A percentile compares a stretch with the other conserved stretches of the same genome.
Evolutionary conservation across 2,888 invertebrate species (phyloP).

Genomic region (Aleiodes alternator): DNA sequence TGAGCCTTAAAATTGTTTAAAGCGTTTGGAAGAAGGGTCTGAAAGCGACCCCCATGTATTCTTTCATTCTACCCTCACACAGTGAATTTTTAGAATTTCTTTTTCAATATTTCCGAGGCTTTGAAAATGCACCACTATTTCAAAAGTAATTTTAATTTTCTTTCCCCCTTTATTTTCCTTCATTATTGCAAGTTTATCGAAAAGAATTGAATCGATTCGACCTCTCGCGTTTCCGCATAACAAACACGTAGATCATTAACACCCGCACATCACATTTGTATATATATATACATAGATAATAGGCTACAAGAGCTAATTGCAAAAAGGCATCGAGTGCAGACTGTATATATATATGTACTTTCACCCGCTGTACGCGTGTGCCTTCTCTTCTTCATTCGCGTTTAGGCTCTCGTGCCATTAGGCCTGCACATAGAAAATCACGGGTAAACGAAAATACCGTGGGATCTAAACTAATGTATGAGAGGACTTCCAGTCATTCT

Average conservation of each 20-base stretch:
- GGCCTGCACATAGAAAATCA: constrained; percentile 25
- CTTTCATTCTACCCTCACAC: constrained; percentile 28
- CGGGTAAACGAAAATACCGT: constrained; percentile 31
- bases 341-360: constrained; percentile 48
- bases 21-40: constrained; percentile 70
- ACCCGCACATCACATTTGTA: constrained; percentile 46
- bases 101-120: constrained; percentile 1
- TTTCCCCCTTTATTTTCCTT: not conserved
- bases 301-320: constrained; percentile 41
- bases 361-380: constrained; percentile 56
- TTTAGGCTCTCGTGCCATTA: constrained; percentile 25
- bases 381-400: constrained; percentile 51
- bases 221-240: constrained; percentile 20
- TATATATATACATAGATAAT: constrained; percentile 19
- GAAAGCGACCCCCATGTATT: constrained; percentile 49
- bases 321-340: constrained; percentile 39
- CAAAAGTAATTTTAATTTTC: constrained; percentile 15
- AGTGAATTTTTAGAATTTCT: constrained; percentile 6
- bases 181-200: not conserved
- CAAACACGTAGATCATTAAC: constrained; percentile 54
- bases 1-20: constrained; percentile 76
- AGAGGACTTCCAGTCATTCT: constrained; percentile 28
- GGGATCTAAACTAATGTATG: constrained; percentile 39
- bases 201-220: not conserved
- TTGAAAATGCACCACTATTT: constrained; percentile 25